Evolutionary conservation across 2,113 vertebrate genomes (phyloP).

Genomic region (Megaleporinus macrocephalus): DNA sequence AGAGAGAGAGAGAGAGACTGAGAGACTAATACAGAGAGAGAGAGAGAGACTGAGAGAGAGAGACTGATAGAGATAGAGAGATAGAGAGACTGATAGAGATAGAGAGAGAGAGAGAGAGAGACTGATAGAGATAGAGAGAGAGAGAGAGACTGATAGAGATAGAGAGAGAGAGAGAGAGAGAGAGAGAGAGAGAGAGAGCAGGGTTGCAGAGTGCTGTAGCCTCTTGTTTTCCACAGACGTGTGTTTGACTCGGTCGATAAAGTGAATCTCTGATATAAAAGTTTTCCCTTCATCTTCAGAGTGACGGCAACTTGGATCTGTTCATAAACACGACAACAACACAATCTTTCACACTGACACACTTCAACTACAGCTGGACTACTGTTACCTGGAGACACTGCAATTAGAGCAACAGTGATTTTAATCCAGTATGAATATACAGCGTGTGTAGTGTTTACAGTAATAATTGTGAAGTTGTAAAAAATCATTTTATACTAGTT

Average conservation of each 20-base stretch:
- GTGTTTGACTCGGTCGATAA: constrained; percentile 69
- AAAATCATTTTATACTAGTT: no score
- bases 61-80: no score
- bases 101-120: constrained; percentile 23
- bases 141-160: constrained; percentile 13
- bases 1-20: constrained; percentile 19
- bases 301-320: not conserved
- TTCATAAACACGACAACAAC: constrained; percentile 6
- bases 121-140: constrained; percentile 7
- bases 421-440: no score
- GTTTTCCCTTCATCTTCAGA: constrained; percentile 73
- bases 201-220: constrained; percentile 51
- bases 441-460: no score
- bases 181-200: constrained; percentile 20
- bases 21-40: no score
- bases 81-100: no score
- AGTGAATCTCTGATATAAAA: constrained; percentile 78
- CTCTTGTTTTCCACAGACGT: constrained; percentile 60
- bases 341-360: constrained; percentile 7
- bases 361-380: not conserved
- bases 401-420: no score
- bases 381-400: no score
- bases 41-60: constrained; percentile 26
- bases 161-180: constrained; percentile 10
- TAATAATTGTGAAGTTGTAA: no score